phyloP scores from a whole-genome alignment of 1,140 invertebrate species.

The Brachionus angularis region DNA sequence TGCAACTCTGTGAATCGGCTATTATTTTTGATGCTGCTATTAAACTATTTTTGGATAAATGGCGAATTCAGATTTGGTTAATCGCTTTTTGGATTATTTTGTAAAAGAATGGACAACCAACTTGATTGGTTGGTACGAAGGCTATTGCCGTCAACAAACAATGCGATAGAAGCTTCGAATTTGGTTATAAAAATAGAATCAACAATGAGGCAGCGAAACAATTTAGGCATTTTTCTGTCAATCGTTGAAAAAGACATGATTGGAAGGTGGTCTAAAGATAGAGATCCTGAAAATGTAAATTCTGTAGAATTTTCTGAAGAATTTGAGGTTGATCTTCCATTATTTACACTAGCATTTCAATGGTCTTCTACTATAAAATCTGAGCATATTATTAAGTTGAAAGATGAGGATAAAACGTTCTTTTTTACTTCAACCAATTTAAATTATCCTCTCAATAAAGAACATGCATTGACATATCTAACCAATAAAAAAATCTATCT shows the following conservation, averaged over 20 bases:
- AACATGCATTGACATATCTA: background rate
- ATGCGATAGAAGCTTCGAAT: constrained; percentile 13
- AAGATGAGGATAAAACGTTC: background rate
- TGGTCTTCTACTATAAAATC: no score
- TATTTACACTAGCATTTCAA: background rate
- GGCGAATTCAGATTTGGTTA: background rate
- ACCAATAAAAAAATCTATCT: background rate
- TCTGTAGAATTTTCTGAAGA: background rate
- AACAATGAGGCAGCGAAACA: constrained; percentile 1
- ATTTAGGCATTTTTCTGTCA: constrained; percentile 3
- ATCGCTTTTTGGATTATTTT: constrained; percentile 2
- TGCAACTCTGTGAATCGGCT: constrained; percentile 1
- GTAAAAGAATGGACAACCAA: background rate
- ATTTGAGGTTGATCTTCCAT: background rate
- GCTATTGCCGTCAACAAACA: constrained; percentile 16
- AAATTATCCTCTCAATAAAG: background rate
- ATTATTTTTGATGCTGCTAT: background rate
- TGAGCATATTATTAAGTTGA: no score
- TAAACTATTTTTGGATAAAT: background rate
- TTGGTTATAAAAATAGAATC: constrained; percentile 15
- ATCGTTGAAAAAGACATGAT: constrained; percentile 24
- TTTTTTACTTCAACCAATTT: background rate
- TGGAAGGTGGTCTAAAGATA: background rate
- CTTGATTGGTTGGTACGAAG: constrained; percentile 16
- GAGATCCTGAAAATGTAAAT: background rate